Base-by-base conservation (phyloP, 2,888 invertebrate genomes). In the Pseudolycoriella hygida region DNA sequence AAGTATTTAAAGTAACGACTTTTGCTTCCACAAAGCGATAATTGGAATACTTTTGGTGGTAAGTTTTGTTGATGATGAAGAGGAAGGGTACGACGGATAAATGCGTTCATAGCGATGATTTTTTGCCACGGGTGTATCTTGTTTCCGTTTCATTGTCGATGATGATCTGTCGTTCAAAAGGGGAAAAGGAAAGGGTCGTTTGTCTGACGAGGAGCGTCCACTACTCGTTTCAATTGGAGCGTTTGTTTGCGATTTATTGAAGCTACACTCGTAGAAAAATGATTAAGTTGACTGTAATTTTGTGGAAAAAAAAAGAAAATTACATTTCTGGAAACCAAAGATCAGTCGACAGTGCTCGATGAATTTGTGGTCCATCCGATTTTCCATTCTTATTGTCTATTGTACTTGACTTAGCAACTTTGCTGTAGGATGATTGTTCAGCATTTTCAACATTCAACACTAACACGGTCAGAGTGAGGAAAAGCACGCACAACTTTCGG, bases 321-420 rank as follows among this genome's bases (percentile, higher is more conserved):
- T 56, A 64, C 64, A 53, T 56, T 53, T 55, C 58, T 1, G 63
- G 62, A 51, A 56, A 61, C 48, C 61, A 56, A 49, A 64, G 53
- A 54, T 63, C 61, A 52, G 60, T 56, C 50, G 62, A 60, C 1
- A 61, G 46, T 1, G 62, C 58, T 49, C 60, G 62, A 40, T 52
- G 61, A 2, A 63, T 57, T 44, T 60, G 57, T 2, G 62, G 62
- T 42, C 58, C 57, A 43, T 55, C 54, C 17, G 42, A 17, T 45
- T 51, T 40, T 47, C 50, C n/a, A 57, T 57, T 38, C 11, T 3
- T 34, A 34, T 34, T 14, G 11, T 34, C 34, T 34, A 34, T 14
- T 4, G 34, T 34, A 14, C 34, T 14, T 34, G 34, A 34, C 51
- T 54, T 12, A 51, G 50, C 18, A 51, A 40, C 14, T 60, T 43